phyloP scores from a whole-genome alignment of 1,140 invertebrate species.

The Drosophila nebulosa region DNA sequence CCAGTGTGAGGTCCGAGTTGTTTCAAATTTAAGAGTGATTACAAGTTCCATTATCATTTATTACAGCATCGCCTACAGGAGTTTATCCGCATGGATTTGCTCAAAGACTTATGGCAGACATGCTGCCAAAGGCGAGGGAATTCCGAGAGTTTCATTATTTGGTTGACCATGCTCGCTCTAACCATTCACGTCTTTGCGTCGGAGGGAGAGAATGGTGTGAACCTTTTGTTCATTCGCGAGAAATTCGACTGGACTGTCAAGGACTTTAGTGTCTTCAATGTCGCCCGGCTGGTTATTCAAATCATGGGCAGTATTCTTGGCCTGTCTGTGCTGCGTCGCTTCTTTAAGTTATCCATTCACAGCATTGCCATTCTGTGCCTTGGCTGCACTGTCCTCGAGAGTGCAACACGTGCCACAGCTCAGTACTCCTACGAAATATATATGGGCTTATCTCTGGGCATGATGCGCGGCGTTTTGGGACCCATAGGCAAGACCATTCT shows the following conservation, averaged over 20 bases:
- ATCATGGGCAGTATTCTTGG: slow-evolving; percentile 82
- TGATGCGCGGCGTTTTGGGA: slow-evolving; percentile 83
- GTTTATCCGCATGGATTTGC: slow-evolving; percentile 83
- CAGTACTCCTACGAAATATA: slow-evolving; percentile 85
- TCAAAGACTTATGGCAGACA: slow-evolving; percentile 84
- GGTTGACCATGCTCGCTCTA: slow-evolving; percentile 83
- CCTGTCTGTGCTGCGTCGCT: slow-evolving; percentile 82
- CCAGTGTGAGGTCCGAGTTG: not conserved
- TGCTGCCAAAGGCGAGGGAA: slow-evolving; percentile 84
- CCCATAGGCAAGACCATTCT: slow-evolving; percentile 85
- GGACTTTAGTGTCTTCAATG: slow-evolving; percentile 83
- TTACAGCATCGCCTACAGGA: slow-evolving; percentile 66
- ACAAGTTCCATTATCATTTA: not conserved
- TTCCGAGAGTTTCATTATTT: slow-evolving; percentile 83
- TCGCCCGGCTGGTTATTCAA: slow-evolving; percentile 78
- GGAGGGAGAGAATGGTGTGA: slow-evolving; percentile 82
- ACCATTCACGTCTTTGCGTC: slow-evolving; percentile 82
- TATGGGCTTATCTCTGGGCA: slow-evolving; percentile 80
- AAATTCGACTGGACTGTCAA: slow-evolving; percentile 86
- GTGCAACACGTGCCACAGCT: slow-evolving; percentile 83
- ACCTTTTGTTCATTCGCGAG: slow-evolving; percentile 84
- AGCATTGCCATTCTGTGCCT: slow-evolving; percentile 59
- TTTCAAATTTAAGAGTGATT: not conserved
- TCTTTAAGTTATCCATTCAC: slow-evolving; percentile 53
- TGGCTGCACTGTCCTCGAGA: slow-evolving; percentile 80